Percentiles rank a stretch among this genome's conserved stretches.
These are phyloP conservation scores for Autographa gamma DNA, from an alignment of 2,888 invertebrate genomes.

Conservation along the genomic window DNA sequence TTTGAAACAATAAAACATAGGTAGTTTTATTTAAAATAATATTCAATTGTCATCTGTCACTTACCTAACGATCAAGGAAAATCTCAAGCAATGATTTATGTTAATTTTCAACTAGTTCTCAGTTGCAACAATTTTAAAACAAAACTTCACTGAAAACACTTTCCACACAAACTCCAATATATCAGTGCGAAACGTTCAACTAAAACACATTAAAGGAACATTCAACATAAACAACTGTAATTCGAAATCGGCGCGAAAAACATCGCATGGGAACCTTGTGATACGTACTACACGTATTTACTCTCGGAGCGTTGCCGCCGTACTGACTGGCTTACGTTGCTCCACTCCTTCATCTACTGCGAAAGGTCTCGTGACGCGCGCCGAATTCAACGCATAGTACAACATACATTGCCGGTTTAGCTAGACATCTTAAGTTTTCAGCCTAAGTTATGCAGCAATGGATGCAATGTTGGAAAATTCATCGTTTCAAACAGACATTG, in stretches of 20 bases:
- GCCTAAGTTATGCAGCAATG: constrained; percentile 44
- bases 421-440: too few relatives aligned
- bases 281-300: constrained; percentile 64
- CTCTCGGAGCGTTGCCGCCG: constrained; percentile 73
- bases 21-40: neutral
- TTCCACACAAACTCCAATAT: constrained; percentile 44
- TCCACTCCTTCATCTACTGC: constrained; percentile 46
- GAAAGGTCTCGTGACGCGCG: constrained; percentile 41
- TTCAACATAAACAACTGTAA: constrained; percentile 58
- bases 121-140: constrained; percentile 33
- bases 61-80: constrained; percentile 60
- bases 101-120: constrained; percentile 42
- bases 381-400: constrained; percentile 21
- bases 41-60: constrained; percentile 38
- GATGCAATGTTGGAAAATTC: constrained; percentile 34
- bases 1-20: neutral
- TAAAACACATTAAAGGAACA: constrained; percentile 73
- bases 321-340: constrained; percentile 70
- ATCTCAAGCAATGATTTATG: constrained; percentile 34
- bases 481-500: constrained; percentile 39
- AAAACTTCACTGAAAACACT: constrained; percentile 53
- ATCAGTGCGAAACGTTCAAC: constrained; percentile 55
- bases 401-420: constrained; percentile 58
- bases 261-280: constrained; percentile 61
- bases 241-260: constrained; percentile 72